Percentiles rank a stretch among this genome's conserved stretches.
Evolutionary conservation across 2,113 vertebrate species (phyloP).

Genomic region (Thinocorus orbignyianus): DNA sequence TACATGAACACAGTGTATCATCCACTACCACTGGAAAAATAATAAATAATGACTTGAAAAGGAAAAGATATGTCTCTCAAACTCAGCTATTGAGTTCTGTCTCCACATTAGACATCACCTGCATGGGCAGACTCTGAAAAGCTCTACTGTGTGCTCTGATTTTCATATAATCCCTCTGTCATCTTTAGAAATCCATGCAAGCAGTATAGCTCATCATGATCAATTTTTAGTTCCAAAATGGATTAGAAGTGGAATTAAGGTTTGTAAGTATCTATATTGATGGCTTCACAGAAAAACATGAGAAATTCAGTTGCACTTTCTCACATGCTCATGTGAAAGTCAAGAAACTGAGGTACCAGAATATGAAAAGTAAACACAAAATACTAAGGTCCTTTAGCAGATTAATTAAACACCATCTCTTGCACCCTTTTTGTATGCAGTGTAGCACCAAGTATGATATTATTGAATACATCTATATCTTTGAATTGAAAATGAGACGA

Average conservation of each 20-base stretch:
- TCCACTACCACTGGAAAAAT: not conserved
- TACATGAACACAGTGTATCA: not conserved
- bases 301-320: not conserved
- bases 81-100: not conserved
- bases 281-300: not conserved
- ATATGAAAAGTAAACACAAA: not conserved
- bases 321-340: not conserved
- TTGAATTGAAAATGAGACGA: not conserved
- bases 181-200: not conserved
- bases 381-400: not conserved
- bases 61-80: not conserved
- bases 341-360: not conserved
- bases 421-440: not conserved
- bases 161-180: not conserved
- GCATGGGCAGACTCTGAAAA: not conserved
- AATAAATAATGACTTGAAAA: not conserved
- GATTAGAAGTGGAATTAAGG: not conserved
- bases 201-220: not conserved
- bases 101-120: not conserved
- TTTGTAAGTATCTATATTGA: not conserved
- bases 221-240: not conserved
- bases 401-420: not conserved
- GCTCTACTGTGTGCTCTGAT: not conserved
- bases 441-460: not conserved
- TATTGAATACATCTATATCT: not conserved